These are phyloP conservation scores for Eleutherodactylus coqui DNA, from an alignment of 2,797 vertebrate species.

Conservation along the genomic window DNA sequence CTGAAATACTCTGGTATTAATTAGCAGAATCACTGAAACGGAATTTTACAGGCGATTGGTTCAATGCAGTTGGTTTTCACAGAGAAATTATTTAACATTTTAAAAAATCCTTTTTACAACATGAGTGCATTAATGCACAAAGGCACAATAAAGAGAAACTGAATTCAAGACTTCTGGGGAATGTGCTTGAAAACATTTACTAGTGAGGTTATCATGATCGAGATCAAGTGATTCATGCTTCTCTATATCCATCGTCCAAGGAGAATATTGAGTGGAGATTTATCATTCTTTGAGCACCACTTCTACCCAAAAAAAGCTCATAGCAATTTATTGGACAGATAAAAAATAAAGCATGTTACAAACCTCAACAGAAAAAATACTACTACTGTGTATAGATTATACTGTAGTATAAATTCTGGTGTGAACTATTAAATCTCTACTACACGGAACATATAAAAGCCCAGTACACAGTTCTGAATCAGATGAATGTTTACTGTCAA, in stretches of 20 bases:
- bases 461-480: not conserved
- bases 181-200: not conserved
- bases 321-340: not conserved
- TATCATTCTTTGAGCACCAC: conserved; percentile 14
- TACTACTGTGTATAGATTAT: not conserved
- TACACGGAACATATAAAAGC: not conserved
- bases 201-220: conserved; percentile 23
- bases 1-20: not conserved
- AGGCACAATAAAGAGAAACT: not conserved
- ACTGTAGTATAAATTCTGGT: not conserved
- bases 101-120: not conserved
- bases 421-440: not conserved
- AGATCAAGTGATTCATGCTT: conserved; percentile 34
- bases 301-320: conserved; percentile 10
- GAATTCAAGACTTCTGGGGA: not conserved
- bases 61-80: not conserved
- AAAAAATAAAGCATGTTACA: conserved; percentile 2
- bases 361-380: not conserved
- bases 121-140: not conserved
- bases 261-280: not conserved
- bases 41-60: not conserved
- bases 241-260: conserved; percentile 25
- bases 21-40: not conserved
- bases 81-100: conserved; percentile 1
- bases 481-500: not conserved